Conservation (phyloP, 2,113 vertebrate genomes). For the Chrysemys picta region DNA sequence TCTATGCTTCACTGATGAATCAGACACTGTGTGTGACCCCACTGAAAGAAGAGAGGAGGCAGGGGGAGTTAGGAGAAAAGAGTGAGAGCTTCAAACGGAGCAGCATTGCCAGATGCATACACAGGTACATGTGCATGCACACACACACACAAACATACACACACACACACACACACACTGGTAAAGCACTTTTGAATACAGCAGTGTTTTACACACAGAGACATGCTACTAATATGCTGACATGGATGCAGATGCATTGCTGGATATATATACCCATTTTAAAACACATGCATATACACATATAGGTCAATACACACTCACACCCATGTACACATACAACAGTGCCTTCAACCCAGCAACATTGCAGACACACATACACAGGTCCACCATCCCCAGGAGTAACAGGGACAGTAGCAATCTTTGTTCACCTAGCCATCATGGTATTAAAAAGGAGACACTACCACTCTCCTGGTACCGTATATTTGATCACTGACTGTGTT, state of each 20-base stretch:
- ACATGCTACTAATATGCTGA: not conserved
- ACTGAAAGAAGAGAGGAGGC: not conserved
- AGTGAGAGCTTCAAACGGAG: not conserved
- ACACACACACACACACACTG: not conserved
- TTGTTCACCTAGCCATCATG: not conserved
- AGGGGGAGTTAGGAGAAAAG: not conserved
- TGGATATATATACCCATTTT: not conserved
- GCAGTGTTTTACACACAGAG: not conserved
- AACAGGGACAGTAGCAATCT: not conserved
- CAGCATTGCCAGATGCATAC: not conserved
- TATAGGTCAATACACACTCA: not conserved
- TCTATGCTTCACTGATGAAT: not conserved
- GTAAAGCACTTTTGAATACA: not conserved
- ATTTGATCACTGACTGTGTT: not conserved
- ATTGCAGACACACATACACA: not conserved
- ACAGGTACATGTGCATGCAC: not conserved
- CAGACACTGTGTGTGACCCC: not conserved
- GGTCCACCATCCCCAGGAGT: not conserved
- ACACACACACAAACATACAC: not conserved
- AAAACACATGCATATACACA: not conserved
- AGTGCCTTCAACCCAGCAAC: not conserved
- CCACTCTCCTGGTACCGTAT: not conserved
- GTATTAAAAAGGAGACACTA: not conserved
- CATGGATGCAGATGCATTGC: not conserved
- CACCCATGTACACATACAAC: not conserved